These are phyloP conservation scores for Chloebia gouldiae DNA, from an alignment of 2,113 vertebrate species.

Conservation along the genomic window DNA sequence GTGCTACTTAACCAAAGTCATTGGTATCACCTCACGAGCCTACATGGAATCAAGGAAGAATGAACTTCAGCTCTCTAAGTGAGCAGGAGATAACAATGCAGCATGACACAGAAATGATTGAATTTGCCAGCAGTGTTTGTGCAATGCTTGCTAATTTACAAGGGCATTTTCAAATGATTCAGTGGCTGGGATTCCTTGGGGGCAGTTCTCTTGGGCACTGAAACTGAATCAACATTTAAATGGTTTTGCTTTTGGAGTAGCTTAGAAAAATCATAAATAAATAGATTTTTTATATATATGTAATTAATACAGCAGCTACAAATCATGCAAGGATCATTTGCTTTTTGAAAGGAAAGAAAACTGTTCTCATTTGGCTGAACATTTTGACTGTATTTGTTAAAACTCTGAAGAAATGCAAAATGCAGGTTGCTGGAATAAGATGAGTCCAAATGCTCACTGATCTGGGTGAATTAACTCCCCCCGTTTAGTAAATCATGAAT, in stretches of 20 bases:
- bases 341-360: not conserved
- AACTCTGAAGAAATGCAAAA: not conserved
- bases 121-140: slow-evolving; percentile 58
- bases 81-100: slow-evolving; percentile 45
- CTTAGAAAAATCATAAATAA: slow-evolving; percentile 33
- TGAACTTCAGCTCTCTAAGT: slow-evolving; percentile 32
- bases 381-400: not conserved
- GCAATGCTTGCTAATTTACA: slow-evolving; percentile 53
- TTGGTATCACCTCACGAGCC: not conserved
- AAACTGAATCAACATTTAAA: slow-evolving; percentile 52
- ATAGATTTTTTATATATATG: slow-evolving; percentile 33
- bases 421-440: not conserved
- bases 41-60: slow-evolving; percentile 19
- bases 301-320: slow-evolving; percentile 56
- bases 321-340: slow-evolving; percentile 27
- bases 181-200: slow-evolving; percentile 33
- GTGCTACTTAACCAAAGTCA: slow-evolving; percentile 20
- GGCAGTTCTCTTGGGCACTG: slow-evolving; percentile 16
- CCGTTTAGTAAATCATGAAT: not conserved
- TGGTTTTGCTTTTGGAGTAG: slow-evolving; percentile 44
- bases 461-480: not conserved
- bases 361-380: not conserved
- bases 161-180: slow-evolving; percentile 51
- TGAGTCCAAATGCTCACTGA: not conserved
- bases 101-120: slow-evolving; percentile 44